Conservation (phyloP, 2,113 vertebrate genomes). For the Formicarius rufipectus region DNA sequence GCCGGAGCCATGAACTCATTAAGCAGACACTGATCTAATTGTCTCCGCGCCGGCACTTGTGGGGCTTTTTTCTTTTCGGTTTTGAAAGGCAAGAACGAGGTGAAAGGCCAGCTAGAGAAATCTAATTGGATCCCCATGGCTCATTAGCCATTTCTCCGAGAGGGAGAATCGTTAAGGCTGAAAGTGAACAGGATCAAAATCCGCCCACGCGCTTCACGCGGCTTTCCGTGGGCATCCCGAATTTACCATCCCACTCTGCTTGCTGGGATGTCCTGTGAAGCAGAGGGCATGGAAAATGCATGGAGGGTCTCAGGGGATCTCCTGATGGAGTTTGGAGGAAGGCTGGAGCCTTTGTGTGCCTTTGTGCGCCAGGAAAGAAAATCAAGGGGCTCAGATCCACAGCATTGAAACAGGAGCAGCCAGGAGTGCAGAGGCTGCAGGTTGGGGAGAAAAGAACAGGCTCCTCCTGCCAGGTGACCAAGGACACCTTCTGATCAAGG, state of each 20-base stretch:
- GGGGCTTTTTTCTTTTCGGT: background rate
- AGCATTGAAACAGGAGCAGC: background rate
- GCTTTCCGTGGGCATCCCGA: background rate
- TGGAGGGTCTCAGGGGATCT: background rate
- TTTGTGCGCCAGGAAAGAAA: background rate
- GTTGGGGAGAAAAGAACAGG: background rate
- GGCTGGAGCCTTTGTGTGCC: background rate
- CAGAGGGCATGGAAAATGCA: accelerated
- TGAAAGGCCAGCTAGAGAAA: background rate
- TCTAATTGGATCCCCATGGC: background rate
- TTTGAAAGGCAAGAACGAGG: background rate
- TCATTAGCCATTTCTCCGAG: background rate
- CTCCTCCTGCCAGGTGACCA: background rate
- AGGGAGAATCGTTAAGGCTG: background rate
- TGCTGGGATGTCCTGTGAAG: accelerated
- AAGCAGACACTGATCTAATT: slow-evolving; percentile 27
- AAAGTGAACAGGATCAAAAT: background rate
- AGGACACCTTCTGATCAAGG: background rate
- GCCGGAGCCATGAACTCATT: background rate
- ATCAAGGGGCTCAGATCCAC: accelerated
- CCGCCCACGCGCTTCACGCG: accelerated
- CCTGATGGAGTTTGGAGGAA: accelerated
- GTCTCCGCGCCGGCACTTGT: accelerated
- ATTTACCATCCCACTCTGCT: background rate
- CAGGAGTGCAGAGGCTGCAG: background rate